Evolutionary conservation across 2,113 vertebrate genomes (phyloP), one percentile per base, ranked within the genome.

Genomic region (Paramormyrops kingsleyae): DNA sequence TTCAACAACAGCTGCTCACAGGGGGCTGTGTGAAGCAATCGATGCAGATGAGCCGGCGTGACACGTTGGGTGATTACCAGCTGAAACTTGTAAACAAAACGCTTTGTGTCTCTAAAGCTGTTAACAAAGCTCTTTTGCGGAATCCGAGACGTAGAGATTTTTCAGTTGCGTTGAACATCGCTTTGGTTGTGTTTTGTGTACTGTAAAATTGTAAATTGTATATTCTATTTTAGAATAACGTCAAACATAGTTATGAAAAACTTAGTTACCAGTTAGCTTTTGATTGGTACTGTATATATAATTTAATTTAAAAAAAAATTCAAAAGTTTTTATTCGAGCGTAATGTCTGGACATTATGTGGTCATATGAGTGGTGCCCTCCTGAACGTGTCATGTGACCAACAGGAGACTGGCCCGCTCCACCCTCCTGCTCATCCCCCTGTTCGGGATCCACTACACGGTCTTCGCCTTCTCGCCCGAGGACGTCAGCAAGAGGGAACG

Each of bases 361-460:
- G 10, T 47, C 21, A 50, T 24, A 27, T 59, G 56, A 59, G 6
- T 59, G 56, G 21, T 59, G n/a, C 62, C 62, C n/a, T 19, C 15
- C 42, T 87, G 15, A 50, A 87, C 49, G 27, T 53, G 49, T 87
- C 85, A 31, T 89, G 35, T 85, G 89, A 62, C 84, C 83, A 52
- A 85, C 95, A 99, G 99, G 97, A 97, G 98, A 90, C 94, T 99
- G 92, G 96, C 98, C 21, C 99, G 99, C 93, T 99, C 99, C n/a
- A 99, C 98, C 0, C 95, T 99, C 90, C 97, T 99, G 89, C 93
- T 99, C 94, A 99, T 99, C 91, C 99, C 99, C 15, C 96, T 99
- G 49, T 99, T 99, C 70, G 99, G 99, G 15, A 96, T 97, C 27
- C 99, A 99, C 93, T 99, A 98, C 90, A 97, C 97, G 70, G 95